These are phyloP conservation scores for Venustaconcha ellipsiformis DNA, from an alignment of 1,140 invertebrate species.

Conservation along the genomic window DNA sequence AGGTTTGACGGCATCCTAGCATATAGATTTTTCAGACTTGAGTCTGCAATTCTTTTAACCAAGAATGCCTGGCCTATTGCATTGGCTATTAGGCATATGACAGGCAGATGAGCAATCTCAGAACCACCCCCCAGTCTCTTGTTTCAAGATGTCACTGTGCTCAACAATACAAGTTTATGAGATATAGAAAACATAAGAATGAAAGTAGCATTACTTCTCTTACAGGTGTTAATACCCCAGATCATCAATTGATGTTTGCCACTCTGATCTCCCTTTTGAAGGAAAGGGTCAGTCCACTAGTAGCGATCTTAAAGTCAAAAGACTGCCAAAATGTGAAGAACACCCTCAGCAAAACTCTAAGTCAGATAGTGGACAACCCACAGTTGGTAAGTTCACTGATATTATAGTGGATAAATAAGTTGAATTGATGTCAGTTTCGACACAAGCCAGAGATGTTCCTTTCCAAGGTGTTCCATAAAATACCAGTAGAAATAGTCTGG, in stretches of 20 bases:
- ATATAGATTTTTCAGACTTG: too few relatives aligned
- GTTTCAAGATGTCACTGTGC: too few relatives aligned
- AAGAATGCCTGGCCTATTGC: background rate
- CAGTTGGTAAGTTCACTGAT: slow-evolving; percentile 46
- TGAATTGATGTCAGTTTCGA: too few relatives aligned
- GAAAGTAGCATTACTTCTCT: slow-evolving; percentile 12
- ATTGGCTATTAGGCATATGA: too few relatives aligned
- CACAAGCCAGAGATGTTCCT: too few relatives aligned
- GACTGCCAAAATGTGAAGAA: slow-evolving; percentile 78
- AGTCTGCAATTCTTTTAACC: too few relatives aligned
- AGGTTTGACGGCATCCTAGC: too few relatives aligned
- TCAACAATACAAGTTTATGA: too few relatives aligned
- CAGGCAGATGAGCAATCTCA: too few relatives aligned
- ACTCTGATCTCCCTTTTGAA: slow-evolving; percentile 64
- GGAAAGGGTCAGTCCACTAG: slow-evolving; percentile 75
- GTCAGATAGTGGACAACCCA: slow-evolving; percentile 74
- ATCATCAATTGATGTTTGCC: slow-evolving; percentile 64
- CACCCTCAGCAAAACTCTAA: slow-evolving; percentile 77
- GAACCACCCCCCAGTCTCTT: background rate
- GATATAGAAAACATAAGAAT: background rate
- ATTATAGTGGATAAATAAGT: too few relatives aligned
- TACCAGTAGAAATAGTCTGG: too few relatives aligned
- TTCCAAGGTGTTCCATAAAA: too few relatives aligned
- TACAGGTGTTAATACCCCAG: slow-evolving; percentile 65
- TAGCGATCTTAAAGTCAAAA: slow-evolving; percentile 78